Percentiles rank a stretch among this genome's conserved stretches.
phyloP scores from a whole-genome alignment of 2,113 vertebrate species.

The Gopherus flavomarginatus region DNA sequence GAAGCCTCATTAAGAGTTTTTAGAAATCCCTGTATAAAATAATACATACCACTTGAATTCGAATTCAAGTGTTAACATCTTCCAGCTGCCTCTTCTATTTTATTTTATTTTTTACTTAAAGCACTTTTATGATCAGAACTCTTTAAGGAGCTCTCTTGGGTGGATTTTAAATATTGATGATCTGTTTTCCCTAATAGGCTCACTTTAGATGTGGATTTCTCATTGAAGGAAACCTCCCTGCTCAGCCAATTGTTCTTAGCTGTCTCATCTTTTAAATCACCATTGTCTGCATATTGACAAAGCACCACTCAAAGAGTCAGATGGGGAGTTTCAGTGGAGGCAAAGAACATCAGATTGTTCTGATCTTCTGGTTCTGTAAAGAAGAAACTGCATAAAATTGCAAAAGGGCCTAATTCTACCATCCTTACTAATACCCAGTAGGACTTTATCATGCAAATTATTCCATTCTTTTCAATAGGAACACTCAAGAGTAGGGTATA shows the following conservation, averaged over 20 bases:
- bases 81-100: conserved; percentile 62
- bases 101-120: not conserved
- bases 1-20: conserved; percentile 60
- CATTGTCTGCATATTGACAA: not conserved
- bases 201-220: conserved; percentile 35
- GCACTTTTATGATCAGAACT: conserved; percentile 19
- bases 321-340: not conserved
- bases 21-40: conserved; percentile 62
- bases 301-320: not conserved
- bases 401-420: not conserved
- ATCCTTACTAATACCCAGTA: not conserved
- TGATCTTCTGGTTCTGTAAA: not conserved
- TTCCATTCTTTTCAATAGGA: not conserved
- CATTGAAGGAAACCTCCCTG: not conserved
- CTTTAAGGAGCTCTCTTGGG: conserved; percentile 25
- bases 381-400: not conserved
- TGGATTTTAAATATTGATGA: not conserved
- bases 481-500: not conserved
- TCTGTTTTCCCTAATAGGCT: not conserved
- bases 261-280: conserved; percentile 10
- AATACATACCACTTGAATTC: conserved; percentile 60
- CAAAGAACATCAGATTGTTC: not conserved
- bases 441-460: not conserved
- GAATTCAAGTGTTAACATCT: conserved; percentile 53
- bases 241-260: not conserved